Percentiles rank a stretch among this genome's conserved stretches.
phyloP scores from a whole-genome alignment of 2,888 invertebrate species.

The Kryphioiulus occultus region DNA sequence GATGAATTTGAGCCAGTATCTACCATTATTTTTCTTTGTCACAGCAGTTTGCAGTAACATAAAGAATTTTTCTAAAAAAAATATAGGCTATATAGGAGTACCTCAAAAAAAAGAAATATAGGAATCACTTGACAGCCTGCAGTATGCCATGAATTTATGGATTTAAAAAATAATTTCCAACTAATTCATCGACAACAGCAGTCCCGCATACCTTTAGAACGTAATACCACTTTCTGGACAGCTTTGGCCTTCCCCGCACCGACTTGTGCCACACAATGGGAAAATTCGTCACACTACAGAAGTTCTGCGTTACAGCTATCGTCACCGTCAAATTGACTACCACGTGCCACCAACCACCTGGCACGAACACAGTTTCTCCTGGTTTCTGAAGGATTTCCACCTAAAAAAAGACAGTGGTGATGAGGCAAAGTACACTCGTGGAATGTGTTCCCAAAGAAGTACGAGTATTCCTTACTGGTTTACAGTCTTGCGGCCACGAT shows the following conservation, averaged over 20 bases:
- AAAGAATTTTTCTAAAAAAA: no score
- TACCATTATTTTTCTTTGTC: no score
- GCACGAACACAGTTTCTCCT: conserved; percentile 97
- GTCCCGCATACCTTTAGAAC: conserved; percentile 65
- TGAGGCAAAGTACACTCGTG: no score
- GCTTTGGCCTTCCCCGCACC: conserved; percentile 91
- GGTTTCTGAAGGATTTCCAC: conserved; percentile 94
- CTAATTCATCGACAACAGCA: conserved; percentile 54
- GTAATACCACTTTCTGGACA: conserved; percentile 89
- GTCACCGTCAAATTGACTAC: conserved; percentile 96
- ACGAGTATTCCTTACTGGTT: conserved; percentile 71
- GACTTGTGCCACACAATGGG: conserved; percentile 99
- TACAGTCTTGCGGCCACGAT: conserved; percentile 89
- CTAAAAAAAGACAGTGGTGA: conserved; percentile 61
- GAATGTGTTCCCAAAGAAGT: conserved; percentile 4
- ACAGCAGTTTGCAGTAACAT: no score
- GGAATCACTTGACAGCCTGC: no score
- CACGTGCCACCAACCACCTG: conserved; percentile 99
- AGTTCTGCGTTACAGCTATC: conserved; percentile 98
- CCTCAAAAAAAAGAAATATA: no score
- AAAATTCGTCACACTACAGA: conserved; percentile 94
- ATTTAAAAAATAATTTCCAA: neutral
- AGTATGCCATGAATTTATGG: no score
- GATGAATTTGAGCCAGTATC: no score
- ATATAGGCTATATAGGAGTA: no score